phyloP scores from a whole-genome alignment of 2,888 invertebrate species.

The Calameuta filiformis region DNA sequence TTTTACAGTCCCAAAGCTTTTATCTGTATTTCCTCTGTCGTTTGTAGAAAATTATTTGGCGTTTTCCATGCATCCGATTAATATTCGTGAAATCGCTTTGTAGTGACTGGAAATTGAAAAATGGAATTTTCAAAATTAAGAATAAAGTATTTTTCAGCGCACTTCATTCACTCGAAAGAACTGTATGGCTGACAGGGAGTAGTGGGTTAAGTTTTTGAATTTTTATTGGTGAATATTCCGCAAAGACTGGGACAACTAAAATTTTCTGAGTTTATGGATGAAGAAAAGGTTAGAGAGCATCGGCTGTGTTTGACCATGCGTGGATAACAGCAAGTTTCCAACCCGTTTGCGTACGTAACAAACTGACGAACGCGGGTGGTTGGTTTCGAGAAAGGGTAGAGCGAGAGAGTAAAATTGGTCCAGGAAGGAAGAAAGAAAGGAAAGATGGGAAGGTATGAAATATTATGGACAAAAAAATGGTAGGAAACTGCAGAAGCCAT shows the following conservation, averaged over 20 bases:
- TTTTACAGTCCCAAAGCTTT: constrained; percentile 20
- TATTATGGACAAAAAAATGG: constrained; percentile 10
- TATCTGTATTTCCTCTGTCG: constrained; percentile 11
- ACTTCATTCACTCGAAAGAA: background rate
- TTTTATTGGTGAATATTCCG: background rate
- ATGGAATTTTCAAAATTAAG: background rate
- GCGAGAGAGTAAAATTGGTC: constrained; percentile 1
- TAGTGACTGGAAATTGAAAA: background rate
- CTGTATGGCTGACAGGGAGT: background rate
- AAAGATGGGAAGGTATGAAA: constrained; percentile 20
- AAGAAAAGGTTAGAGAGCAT: background rate
- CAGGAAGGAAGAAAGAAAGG: constrained; percentile 15
- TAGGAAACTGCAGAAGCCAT: constrained; percentile 12
- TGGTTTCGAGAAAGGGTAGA: background rate
- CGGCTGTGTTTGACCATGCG: constrained; percentile 6
- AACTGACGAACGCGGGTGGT: constrained; percentile 18
- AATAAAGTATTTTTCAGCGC: background rate
- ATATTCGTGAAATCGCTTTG: background rate
- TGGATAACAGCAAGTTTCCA: constrained; percentile 37
- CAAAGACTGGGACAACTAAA: background rate
- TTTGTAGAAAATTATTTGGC: background rate
- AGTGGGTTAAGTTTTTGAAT: background rate
- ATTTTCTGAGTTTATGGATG: background rate
- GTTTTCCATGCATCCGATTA: background rate
- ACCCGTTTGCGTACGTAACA: constrained; percentile 35